Percentiles rank a stretch among this genome's conserved stretches.
These are phyloP conservation scores for Scopus umbretta DNA, from an alignment of 2,113 vertebrate species.

Conservation along the genomic window DNA sequence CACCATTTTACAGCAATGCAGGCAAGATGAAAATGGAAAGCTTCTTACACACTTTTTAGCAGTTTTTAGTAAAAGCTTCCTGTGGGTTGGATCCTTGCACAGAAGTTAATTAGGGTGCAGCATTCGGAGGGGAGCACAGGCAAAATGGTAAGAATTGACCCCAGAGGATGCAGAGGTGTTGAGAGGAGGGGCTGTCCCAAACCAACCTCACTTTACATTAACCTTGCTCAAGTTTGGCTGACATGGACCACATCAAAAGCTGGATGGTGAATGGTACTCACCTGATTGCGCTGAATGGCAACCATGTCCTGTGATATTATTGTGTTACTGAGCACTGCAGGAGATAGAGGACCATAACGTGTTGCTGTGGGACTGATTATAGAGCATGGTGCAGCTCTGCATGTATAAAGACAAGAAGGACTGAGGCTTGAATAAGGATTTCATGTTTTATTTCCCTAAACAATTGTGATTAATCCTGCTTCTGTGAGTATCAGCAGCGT, in stretches of 20 bases:
- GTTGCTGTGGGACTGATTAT: background rate
- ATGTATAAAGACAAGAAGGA: background rate
- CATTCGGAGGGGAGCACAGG: accelerated
- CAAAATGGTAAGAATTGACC: background rate
- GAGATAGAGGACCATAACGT: accelerated
- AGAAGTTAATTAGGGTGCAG: too few species aligned
- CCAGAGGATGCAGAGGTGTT: background rate
- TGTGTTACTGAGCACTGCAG: background rate
- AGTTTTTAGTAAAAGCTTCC: background rate
- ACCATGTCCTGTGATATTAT: background rate
- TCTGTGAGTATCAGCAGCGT: background rate
- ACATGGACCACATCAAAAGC: background rate
- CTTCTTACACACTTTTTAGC: background rate
- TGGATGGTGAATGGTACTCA: background rate
- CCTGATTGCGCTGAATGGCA: background rate
- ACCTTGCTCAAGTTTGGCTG: background rate
- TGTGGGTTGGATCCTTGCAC: background rate
- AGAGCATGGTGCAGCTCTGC: background rate
- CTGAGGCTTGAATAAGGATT: background rate
- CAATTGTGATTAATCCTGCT: background rate
- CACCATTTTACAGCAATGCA: background rate
- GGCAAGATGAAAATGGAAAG: background rate
- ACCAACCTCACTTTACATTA: background rate
- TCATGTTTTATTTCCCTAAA: background rate
- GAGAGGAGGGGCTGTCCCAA: background rate